Conservation (phyloP, 2,888 invertebrate genomes). For the Acanthopleura granulata region DNA sequence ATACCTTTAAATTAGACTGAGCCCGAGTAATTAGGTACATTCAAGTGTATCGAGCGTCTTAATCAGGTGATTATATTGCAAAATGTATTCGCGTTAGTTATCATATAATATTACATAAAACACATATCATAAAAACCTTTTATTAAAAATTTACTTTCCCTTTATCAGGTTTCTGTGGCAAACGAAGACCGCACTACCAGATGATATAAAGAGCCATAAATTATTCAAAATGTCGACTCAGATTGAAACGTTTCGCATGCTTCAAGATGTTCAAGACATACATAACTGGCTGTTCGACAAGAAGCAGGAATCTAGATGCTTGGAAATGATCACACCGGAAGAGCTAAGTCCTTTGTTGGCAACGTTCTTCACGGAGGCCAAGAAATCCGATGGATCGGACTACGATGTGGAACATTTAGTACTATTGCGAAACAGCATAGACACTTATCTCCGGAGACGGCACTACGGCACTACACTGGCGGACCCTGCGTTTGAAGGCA, state of each 20-base stretch:
- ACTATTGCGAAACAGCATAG: background rate
- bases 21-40: no score
- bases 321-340: slow-evolving; percentile 12
- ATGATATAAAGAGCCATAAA: background rate
- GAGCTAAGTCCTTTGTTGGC: slow-evolving; percentile 1
- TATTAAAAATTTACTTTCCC: no score
- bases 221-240: background rate
- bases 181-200: no score
- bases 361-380: background rate
- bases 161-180: no score
- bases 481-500: background rate
- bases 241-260: background rate
- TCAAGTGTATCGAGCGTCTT: no score
- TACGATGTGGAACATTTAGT: background rate
- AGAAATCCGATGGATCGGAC: background rate
- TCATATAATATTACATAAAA: no score
- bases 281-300: slow-evolving; percentile 10
- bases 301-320: background rate
- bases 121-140: no score
- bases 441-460: background rate
- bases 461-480: background rate
- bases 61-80: no score
- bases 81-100: no score
- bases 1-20: no score
- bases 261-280: slow-evolving; percentile 1